Evolutionary conservation across 2,888 invertebrate genomes (phyloP).

Genomic region (Synanthedon tipuliformis): DNA sequence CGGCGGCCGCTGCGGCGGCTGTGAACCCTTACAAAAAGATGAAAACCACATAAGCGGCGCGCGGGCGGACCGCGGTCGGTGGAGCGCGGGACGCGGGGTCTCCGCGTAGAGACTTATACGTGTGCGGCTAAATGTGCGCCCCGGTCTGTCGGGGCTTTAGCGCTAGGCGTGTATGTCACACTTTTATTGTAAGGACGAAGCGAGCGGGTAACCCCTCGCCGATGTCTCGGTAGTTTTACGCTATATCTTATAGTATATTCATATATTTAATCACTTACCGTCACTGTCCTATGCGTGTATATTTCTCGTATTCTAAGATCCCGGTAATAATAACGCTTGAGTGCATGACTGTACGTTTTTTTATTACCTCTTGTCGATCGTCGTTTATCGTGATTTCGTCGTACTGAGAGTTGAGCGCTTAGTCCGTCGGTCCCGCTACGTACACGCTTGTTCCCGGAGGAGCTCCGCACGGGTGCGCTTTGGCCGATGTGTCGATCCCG

Average conservation of each 20-base stretch:
- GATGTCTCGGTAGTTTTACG: slow-evolving; percentile 65
- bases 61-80: slow-evolving; percentile 37
- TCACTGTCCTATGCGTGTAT: slow-evolving; percentile 68
- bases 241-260: slow-evolving; percentile 55
- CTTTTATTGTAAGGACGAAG: slow-evolving; percentile 68
- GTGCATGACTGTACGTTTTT: slow-evolving; percentile 88
- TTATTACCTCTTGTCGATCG: slow-evolving; percentile 69
- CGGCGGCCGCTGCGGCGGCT: slow-evolving; percentile 48
- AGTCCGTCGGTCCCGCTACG: slow-evolving; percentile 67
- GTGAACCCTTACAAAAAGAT: slow-evolving; percentile 91
- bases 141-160: slow-evolving; percentile 64
- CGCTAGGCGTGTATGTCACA: slow-evolving; percentile 66
- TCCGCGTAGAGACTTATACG: slow-evolving; percentile 65
- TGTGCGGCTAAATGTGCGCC: slow-evolving; percentile 53
- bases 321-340: slow-evolving; percentile 91
- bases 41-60: slow-evolving; percentile 80
- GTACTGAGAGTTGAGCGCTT: slow-evolving; percentile 66
- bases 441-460: slow-evolving; percentile 66
- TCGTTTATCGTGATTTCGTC: slow-evolving; percentile 62
- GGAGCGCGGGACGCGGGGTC: slow-evolving; percentile 64
- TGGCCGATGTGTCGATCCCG: slow-evolving; percentile 62
- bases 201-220: slow-evolving; percentile 57
- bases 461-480: slow-evolving; percentile 64
- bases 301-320: slow-evolving; percentile 72
- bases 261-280: slow-evolving; percentile 63